A percentile compares a stretch with the other conserved stretches of the same genome.
Conservation (phyloP, 2,113 vertebrate species). For the Choloepus hoffmanni region DNA sequence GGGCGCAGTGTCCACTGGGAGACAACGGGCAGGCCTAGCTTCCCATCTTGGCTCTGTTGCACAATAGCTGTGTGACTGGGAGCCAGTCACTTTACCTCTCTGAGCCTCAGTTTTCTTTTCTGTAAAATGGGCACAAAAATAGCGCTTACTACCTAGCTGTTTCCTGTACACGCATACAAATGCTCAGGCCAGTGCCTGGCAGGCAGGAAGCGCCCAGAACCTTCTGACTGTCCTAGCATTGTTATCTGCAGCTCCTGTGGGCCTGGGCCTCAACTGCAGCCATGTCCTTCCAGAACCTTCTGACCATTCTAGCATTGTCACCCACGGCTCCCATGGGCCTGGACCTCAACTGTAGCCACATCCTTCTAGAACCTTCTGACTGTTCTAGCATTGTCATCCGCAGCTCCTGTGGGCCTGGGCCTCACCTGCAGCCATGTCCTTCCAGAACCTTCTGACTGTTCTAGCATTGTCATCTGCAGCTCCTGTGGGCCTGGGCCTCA, state of each 20-base stretch:
- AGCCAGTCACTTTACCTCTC: conserved; percentile 80
- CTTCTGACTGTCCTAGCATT: not conserved
- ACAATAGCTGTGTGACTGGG: conserved; percentile 79
- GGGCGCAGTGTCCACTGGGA: conserved; percentile 71
- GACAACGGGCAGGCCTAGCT: conserved; percentile 76
- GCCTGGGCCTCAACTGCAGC: not conserved
- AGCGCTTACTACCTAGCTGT: conserved; percentile 66
- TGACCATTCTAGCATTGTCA: not conserved
- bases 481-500: not conserved
- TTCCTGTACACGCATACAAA: not conserved
- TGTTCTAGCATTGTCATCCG: not conserved
- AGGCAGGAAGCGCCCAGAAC: not conserved
- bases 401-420: not conserved
- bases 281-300: not conserved
- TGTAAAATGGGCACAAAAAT: conserved; percentile 78
- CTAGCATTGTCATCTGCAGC: not conserved
- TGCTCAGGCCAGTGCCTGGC: not conserved
- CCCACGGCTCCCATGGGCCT: not conserved
- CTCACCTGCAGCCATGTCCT: conserved; percentile 15
- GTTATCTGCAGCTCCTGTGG: not conserved
- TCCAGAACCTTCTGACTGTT: not conserved
- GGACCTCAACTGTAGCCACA: too few relatives aligned
- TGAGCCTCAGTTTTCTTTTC: conserved; percentile 79
- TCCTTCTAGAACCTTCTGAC: too few relatives aligned
- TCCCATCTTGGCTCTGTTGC: conserved; percentile 78